Evolutionary conservation across 2,113 vertebrate genomes (phyloP), one percentile per base, ranked within the genome.

Genomic region (Sinocyclocheilus grahami): DNA sequence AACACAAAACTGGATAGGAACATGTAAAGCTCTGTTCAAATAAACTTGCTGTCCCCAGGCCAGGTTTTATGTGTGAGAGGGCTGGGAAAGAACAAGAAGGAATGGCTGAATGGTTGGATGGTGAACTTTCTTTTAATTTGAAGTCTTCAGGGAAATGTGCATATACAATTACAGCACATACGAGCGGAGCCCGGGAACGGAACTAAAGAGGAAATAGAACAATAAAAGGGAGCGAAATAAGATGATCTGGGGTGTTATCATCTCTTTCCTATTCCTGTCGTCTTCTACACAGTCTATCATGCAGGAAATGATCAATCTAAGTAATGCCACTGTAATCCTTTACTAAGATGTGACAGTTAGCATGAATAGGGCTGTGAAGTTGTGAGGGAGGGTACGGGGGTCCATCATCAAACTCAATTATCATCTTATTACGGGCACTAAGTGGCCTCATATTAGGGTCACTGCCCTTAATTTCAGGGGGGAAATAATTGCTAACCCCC

Each of bases 371-470:
- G 58, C 71, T 84, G 53, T 78, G 80, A 86, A 87, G 86, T 87
- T 85, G 46, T 82, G 42, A 58, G 79, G 69, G 46, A 80, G 78
- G 85, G 89, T 82, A 86, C 69, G 46, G 88, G 83, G 87, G 72
- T 75, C 71, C 86, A 78, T 90, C 82, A 89, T 93, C 92, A 90
- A 91, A 90, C 72, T 91, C 93, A 97, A 98, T 97, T 97, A 96
- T 92, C 93, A 93, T 95, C 93, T 95, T 90, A 92, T 95, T 96
- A 95, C 92, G 91, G 91, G 91, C 93, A 93, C 95, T 96, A 95
- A 96, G 92, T 95, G 94, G 94, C 91, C 92, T 89, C 92, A 94
- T 96, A 96, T 95, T 93, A 95, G 94, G 96, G 96, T 96, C 95
- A 94, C 87, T 90, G 94, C 95, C 96, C 97, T 95, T 97, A 93